Evolutionary conservation across 2,888 invertebrate species (phyloP), one percentile per base, ranked within the genome.

Genomic region (Drosophila emarginata): DNA sequence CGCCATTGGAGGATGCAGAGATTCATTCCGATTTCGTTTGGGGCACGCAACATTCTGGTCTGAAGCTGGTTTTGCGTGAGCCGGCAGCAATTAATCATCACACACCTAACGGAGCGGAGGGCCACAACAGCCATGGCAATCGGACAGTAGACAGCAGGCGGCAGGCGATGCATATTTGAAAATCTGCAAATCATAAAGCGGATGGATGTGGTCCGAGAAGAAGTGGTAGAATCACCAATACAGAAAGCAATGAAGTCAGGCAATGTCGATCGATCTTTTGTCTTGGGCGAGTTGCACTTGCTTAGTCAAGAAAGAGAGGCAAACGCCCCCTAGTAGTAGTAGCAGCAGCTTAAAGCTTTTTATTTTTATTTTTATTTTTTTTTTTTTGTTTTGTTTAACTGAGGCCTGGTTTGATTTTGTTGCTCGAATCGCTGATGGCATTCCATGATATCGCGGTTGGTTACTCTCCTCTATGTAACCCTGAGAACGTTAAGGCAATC

Each of bases 51-150:
- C 64, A 45, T 45, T 45, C 61, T n/a, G 52, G 57, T 36, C 70
- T 50, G 67, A 21, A 63, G 63, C 64, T 45, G 56, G 78, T 65
- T 73, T 83, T 77, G 84, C 83, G 79, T 86, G 87, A 73, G 72
- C 74, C 81, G 77, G 87, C 84, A 77, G 87, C 84, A 85, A 86
- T 85, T 85, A 85, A 86, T 85, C 84, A 85, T 86, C 79, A 78
- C 76, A 79, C 79, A 76, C 86, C 86, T 84, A 76, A 83, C 71
- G 75, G 74, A 67, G 76, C 69, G 74, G 74, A 67, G 76, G 71
- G 63, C 69, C 68, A 69, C 59, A 61, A 66, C 67, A 56, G 52
- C 28, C 32, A 32, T 9, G 32, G 32, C 11, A 32, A 11, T 32
- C 32, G 51, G 61, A 58, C 62, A 54, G 28, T 28, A 18, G 23